Evolutionary conservation across 2,113 vertebrate species (phyloP).

Genomic region (Saccopteryx bilineata): DNA sequence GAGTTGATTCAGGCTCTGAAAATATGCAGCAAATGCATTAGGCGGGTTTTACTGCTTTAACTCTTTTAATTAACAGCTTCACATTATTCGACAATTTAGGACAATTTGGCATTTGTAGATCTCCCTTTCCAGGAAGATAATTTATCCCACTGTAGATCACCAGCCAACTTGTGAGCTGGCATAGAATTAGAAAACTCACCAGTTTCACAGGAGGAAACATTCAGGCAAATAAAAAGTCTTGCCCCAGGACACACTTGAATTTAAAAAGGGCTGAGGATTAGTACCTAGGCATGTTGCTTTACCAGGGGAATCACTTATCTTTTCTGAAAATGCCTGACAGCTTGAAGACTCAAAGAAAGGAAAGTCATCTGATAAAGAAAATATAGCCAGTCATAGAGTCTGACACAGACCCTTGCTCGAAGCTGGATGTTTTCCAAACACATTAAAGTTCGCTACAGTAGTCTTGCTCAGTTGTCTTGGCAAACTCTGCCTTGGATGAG

Average conservation of each 20-base stretch:
- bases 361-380: conserved; percentile 3
- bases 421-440: background rate
- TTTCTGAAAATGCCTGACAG: background rate
- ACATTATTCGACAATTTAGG: background rate
- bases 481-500: conserved; percentile 12
- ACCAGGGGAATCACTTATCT: background rate
- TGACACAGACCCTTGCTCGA: background rate
- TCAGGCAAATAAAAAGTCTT: background rate
- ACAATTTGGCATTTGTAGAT: conserved; percentile 54
- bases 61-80: conserved; percentile 25
- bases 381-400: background rate
- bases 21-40: background rate
- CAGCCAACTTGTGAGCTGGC: conserved; percentile 16
- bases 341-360: background rate
- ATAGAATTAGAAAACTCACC: conserved; percentile 24
- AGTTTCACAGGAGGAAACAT: background rate
- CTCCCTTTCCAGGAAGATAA: conserved; percentile 2
- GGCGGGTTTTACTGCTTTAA: conserved; percentile 13
- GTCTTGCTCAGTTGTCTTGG: conserved; percentile 8
- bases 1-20: conserved; percentile 49
- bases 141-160: conserved; percentile 7
- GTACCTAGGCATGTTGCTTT: background rate
- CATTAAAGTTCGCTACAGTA: conserved; percentile 42
- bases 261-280: background rate
- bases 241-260: background rate